These are phyloP conservation scores for Argynnis bischoffii DNA, from an alignment of 2,888 invertebrate genomes.

Conservation along the genomic window DNA sequence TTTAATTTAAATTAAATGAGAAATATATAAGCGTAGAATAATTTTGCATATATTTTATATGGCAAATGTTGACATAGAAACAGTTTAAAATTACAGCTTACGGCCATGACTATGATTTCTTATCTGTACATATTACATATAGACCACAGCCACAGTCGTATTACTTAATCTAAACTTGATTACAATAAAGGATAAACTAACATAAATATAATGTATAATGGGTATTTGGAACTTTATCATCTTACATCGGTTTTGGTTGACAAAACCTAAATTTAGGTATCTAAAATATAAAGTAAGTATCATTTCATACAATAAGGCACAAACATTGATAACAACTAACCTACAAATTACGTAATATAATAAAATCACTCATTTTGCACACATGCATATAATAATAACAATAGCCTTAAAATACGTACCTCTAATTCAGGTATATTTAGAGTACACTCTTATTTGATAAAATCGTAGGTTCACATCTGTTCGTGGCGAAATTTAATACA, in stretches of 20 bases:
- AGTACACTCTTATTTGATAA: conserved; percentile 45
- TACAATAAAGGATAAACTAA: conserved; percentile 40
- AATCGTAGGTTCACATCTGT: conserved; percentile 13
- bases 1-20: background rate
- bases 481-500: conserved; percentile 16
- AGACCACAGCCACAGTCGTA: conserved; percentile 72
- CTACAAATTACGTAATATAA: conserved; percentile 43
- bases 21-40: background rate
- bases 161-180: conserved; percentile 54
- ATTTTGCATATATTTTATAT: conserved; percentile 5
- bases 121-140: conserved; percentile 51
- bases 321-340: conserved; percentile 50
- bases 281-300: conserved; percentile 48
- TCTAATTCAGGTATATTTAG: conserved; percentile 47
- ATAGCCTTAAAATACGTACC: conserved; percentile 63
- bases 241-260: conserved; percentile 30
- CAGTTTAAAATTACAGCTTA: conserved; percentile 1
- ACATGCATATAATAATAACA: conserved; percentile 52
- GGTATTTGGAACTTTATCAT: conserved; percentile 48
- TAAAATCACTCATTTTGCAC: conserved; percentile 51
- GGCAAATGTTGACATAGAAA: conserved; percentile 20
- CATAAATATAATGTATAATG: conserved; percentile 45
- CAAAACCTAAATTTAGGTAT: conserved; percentile 21
- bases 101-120: conserved; percentile 64
- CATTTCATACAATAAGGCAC: conserved; percentile 69